These are phyloP conservation scores for Petrolisthes manimaculis DNA, from an alignment of 2,888 invertebrate genomes.

Conservation along the genomic window DNA sequence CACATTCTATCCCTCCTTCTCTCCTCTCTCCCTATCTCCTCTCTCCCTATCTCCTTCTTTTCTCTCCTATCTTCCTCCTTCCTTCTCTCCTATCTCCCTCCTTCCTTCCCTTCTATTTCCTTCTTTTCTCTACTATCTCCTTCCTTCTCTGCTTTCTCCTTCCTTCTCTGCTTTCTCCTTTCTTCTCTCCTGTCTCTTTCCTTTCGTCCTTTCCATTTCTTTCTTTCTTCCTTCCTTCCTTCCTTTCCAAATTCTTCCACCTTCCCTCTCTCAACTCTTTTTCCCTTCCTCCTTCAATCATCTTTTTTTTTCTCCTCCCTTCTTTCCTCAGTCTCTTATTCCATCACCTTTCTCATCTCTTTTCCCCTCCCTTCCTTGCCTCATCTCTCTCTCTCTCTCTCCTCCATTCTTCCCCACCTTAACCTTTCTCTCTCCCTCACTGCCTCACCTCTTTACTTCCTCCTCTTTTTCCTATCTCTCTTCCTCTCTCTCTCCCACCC, in stretches of 20 bases:
- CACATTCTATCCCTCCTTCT: too few species aligned
- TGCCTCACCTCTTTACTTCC: background rate
- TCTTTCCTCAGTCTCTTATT: background rate
- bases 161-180: background rate
- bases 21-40: too few species aligned
- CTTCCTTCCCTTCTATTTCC: background rate
- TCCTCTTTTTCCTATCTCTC: background rate
- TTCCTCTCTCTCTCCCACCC: conserved; percentile 21
- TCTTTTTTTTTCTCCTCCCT: background rate
- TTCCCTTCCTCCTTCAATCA: background rate
- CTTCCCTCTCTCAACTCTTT: background rate
- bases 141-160: background rate
- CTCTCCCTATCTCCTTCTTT: too few species aligned
- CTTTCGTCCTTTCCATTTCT: background rate
- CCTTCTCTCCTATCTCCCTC: background rate
- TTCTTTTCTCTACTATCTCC: background rate
- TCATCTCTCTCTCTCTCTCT: background rate
- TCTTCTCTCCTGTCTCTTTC: background rate
- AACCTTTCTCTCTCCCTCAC: background rate
- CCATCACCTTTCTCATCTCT: background rate
- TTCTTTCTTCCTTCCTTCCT: background rate
- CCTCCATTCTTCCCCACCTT: background rate
- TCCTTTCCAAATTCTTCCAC: background rate
- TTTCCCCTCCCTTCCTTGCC: background rate
- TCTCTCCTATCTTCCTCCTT: background rate